Percentiles rank a stretch among this genome's conserved stretches.
Evolutionary conservation across 1,140 invertebrate species (phyloP).

Genomic region (Halesus radiatus): DNA sequence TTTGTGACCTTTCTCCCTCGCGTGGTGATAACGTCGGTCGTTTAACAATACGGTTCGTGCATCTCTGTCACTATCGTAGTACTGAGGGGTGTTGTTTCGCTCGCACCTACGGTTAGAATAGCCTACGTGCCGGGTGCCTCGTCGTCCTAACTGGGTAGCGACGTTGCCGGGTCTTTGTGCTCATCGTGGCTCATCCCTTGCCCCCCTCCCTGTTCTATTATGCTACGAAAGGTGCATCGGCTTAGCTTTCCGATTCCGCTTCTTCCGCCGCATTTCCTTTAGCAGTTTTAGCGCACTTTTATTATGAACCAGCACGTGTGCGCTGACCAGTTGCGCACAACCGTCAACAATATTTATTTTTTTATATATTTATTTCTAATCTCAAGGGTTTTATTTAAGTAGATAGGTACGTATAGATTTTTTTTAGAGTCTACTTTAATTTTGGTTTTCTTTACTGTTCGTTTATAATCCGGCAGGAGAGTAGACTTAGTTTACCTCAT

Average conservation of each 20-base stretch:
- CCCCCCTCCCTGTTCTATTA: background rate
- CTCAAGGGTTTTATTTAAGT: background rate
- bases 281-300: background rate
- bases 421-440: too few species aligned
- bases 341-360: background rate
- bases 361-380: background rate
- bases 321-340: slow-evolving; percentile 22
- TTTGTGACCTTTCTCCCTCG: background rate
- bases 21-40: background rate
- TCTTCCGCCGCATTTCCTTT: slow-evolving; percentile 37
- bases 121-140: slow-evolving; percentile 33
- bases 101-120: background rate
- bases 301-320: slow-evolving; percentile 17
- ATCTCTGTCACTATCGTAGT: slow-evolving; percentile 9
- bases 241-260: slow-evolving; percentile 8
- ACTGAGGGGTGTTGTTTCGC: background rate
- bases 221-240: slow-evolving; percentile 32
- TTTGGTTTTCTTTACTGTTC: too few species aligned
- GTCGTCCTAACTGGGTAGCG: background rate
- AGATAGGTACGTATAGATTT: too few species aligned
- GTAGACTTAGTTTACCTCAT: too few species aligned
- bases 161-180: slow-evolving; percentile 24
- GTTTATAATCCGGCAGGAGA: background rate
- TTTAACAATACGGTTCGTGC: background rate
- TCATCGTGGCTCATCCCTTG: slow-evolving; percentile 14